phyloP scores from a whole-genome alignment of 2,888 invertebrate genomes.

The Platypus cylindrus region DNA sequence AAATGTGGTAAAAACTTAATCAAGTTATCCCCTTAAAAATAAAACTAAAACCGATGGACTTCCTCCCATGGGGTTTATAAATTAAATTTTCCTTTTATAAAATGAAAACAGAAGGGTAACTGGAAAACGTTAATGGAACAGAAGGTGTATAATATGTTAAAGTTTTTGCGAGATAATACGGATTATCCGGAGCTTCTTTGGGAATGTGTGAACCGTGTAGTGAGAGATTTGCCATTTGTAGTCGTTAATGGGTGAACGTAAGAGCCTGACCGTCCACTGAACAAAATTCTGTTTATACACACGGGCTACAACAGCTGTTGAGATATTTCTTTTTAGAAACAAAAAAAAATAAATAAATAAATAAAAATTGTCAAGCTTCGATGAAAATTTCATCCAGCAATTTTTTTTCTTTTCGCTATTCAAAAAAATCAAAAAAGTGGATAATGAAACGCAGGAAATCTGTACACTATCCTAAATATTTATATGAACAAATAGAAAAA shows the following conservation, averaged over 20 bases:
- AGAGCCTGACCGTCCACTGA: slow-evolving; percentile 19
- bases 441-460: too few relatives aligned
- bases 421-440: too few relatives aligned
- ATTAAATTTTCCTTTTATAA: slow-evolving; percentile 15
- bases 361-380: not conserved
- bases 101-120: slow-evolving; percentile 14
- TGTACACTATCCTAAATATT: too few relatives aligned
- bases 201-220: slow-evolving; percentile 36
- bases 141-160: slow-evolving; percentile 22
- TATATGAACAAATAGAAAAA: too few relatives aligned
- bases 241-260: slow-evolving; percentile 32
- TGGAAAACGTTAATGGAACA: slow-evolving; percentile 14
- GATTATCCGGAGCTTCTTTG: slow-evolving; percentile 32
- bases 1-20: not conserved
- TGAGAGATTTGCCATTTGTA: slow-evolving; percentile 35
- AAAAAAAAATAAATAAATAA: not conserved
- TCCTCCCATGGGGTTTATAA: slow-evolving; percentile 8
- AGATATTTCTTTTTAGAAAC: too few relatives aligned
- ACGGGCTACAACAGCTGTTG: slow-evolving; percentile 11
- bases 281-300: slow-evolving; percentile 31
- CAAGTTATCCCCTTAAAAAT: not conserved
- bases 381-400: not conserved
- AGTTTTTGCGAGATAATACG: slow-evolving; percentile 27
- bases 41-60: slow-evolving; percentile 6
- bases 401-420: too few relatives aligned